phyloP scores from a whole-genome alignment of 2,888 invertebrate species.

The Hypselothyrea guttata region DNA sequence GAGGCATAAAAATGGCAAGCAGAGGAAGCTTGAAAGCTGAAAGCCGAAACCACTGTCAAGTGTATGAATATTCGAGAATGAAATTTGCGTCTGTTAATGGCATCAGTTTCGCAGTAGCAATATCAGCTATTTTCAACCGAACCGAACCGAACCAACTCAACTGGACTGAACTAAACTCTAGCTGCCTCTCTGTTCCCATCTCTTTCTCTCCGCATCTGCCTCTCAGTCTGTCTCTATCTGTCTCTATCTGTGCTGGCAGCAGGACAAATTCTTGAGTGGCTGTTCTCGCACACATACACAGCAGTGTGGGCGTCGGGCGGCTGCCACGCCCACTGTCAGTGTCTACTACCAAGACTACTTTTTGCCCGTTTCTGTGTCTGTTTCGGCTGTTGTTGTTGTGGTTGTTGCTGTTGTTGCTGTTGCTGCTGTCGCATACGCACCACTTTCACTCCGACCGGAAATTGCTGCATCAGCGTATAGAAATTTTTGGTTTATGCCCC shows the following conservation, averaged over 20 bases:
- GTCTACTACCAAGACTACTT: no score
- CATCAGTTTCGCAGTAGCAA: constrained; percentile 53
- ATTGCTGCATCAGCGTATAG: constrained; percentile 76
- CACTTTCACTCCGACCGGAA: constrained; percentile 73
- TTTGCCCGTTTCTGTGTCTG: no score
- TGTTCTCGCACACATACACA: constrained; percentile 15
- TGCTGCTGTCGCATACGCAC: constrained; percentile 64
- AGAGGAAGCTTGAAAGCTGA: constrained; percentile 2
- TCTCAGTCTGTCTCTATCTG: no score
- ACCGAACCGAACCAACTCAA: constrained; percentile 5
- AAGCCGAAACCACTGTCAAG: constrained; percentile 16
- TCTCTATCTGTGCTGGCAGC: constrained; percentile 2
- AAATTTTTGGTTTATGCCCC: constrained; percentile 74
- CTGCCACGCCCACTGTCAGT: constrained; percentile 23
- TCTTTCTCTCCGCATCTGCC: no score
- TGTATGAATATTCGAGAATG: constrained; percentile 70
- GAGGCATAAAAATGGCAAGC: not conserved
- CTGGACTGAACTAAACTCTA: not conserved
- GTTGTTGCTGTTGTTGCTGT: no score
- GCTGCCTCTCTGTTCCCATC: no score
- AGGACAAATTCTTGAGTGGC: constrained; percentile 49
- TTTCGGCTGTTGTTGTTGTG: no score
- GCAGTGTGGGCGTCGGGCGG: constrained; percentile 1
- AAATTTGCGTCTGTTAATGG: constrained; percentile 66
- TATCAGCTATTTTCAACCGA: constrained; percentile 45